phyloP scores from a whole-genome alignment of 1,140 invertebrate species.

The Dreissena polymorpha region DNA sequence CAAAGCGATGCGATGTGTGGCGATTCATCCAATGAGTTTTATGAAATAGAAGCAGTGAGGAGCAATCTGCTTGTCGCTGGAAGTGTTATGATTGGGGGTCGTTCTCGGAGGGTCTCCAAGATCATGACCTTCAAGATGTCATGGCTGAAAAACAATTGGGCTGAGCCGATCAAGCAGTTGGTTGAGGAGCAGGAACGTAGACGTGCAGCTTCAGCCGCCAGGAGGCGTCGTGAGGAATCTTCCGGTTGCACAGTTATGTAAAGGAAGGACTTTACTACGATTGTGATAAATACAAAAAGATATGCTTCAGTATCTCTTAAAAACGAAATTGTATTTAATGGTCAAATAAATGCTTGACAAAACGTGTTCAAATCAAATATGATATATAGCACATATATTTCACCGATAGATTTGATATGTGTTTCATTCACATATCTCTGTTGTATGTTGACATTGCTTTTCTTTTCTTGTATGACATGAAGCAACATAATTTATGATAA shows the following conservation, averaged over 20 bases:
- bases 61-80: conserved; percentile 44
- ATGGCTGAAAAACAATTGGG: conserved; percentile 58
- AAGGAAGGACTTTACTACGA: neutral
- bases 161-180: conserved; percentile 51
- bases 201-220: neutral
- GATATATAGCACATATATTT: no score
- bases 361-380: no score
- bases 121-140: conserved; percentile 62
- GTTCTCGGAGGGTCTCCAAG: conserved; percentile 46
- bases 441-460: no score
- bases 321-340: no score
- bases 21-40: conserved; percentile 55
- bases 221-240: neutral
- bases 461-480: no score
- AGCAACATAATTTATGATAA: no score
- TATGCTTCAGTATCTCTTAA: no score
- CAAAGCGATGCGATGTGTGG: conserved; percentile 62
- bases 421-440: no score
- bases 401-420: no score
- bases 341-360: no score
- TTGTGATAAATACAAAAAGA: no score
- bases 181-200: conserved; percentile 4
- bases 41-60: conserved; percentile 50
- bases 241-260: neutral
- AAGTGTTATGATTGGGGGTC: conserved; percentile 55